A percentile compares a stretch with the other conserved stretches of the same genome.
Evolutionary conservation across 2,797 vertebrate genomes (phyloP).

Genomic region (Zenarchopterus dispar): DNA sequence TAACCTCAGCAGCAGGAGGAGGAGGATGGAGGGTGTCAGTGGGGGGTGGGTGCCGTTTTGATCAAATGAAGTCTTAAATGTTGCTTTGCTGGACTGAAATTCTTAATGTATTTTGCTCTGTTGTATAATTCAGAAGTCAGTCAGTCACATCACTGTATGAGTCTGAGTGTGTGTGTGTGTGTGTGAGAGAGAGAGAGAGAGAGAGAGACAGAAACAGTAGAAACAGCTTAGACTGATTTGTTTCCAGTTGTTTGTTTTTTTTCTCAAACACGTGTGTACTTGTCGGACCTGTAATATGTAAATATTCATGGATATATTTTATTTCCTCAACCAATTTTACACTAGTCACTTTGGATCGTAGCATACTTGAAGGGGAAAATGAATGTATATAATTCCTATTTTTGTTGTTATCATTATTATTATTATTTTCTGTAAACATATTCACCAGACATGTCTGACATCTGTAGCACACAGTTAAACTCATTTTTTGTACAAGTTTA

Average conservation of each 20-base stretch:
- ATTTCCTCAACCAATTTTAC: constrained; percentile 77
- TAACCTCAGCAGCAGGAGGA: not conserved
- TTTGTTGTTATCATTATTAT: constrained; percentile 56
- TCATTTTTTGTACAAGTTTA: constrained; percentile 73
- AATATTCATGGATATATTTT: constrained; percentile 65
- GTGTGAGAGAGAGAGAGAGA: not conserved
- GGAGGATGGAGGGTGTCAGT: constrained; percentile 10
- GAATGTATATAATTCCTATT: constrained; percentile 72
- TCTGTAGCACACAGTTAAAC: constrained; percentile 71
- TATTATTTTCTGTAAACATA: constrained; percentile 65
- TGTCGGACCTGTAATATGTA: constrained; percentile 72
- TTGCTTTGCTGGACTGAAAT: constrained; percentile 37
- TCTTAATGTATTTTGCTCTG: constrained; percentile 24
- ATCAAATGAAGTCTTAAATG: constrained; percentile 54
- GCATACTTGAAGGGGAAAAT: constrained; percentile 81
- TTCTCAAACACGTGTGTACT: constrained; percentile 12
- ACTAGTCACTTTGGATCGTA: constrained; percentile 85
- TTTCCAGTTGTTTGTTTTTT: not conserved
- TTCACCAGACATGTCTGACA: constrained; percentile 62
- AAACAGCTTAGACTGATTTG: constrained; percentile 20
- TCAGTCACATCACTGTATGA: constrained; percentile 49
- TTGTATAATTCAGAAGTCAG: constrained; percentile 42
- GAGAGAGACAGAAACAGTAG: not conserved
- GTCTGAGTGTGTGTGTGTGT: constrained; percentile 12
- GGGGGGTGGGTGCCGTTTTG: constrained; percentile 18